Evolutionary conservation across 2,888 invertebrate species (phyloP).

Genomic region (Trichogramma evanescens): DNA sequence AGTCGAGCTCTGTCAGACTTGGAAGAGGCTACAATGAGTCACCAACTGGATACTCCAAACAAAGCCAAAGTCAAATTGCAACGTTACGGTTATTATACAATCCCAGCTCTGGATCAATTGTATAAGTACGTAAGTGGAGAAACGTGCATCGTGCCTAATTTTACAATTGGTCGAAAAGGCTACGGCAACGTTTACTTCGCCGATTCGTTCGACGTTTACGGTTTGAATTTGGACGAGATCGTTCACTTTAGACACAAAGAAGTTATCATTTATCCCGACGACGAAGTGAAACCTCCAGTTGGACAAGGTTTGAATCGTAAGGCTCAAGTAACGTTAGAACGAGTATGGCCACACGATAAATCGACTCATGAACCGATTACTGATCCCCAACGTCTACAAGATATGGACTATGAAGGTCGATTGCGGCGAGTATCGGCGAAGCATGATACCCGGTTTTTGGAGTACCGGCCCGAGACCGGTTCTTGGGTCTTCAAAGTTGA

Average conservation of each 20-base stretch:
- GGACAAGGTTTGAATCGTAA: slow-evolving; percentile 83
- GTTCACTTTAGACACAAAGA: slow-evolving; percentile 92
- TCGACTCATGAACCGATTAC: slow-evolving; percentile 71
- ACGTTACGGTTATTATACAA: slow-evolving; percentile 83
- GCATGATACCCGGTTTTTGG: slow-evolving; percentile 85
- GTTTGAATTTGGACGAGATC: slow-evolving; percentile 77
- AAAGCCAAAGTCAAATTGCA: slow-evolving; percentile 72
- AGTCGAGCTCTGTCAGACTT: slow-evolving; percentile 26
- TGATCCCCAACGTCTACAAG: slow-evolving; percentile 67
- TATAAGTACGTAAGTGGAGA: slow-evolving; percentile 64
- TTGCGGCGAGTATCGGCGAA: slow-evolving; percentile 77
- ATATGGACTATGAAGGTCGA: slow-evolving; percentile 80
- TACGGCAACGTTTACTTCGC: slow-evolving; percentile 86
- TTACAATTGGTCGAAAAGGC: slow-evolving; percentile 80
- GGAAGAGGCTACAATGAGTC: slow-evolving; percentile 29
- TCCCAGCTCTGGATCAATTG: slow-evolving; percentile 78
- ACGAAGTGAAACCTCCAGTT: slow-evolving; percentile 75
- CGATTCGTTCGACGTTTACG: slow-evolving; percentile 74
- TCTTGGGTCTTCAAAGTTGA: slow-evolving; percentile 95
- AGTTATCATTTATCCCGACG: slow-evolving; percentile 90
- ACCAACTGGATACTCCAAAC: slow-evolving; percentile 48
- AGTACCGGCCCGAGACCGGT: slow-evolving; percentile 91
- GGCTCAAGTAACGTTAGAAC: slow-evolving; percentile 86
- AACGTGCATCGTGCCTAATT: slow-evolving; percentile 74
- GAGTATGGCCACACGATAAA: slow-evolving; percentile 91